phyloP scores from a whole-genome alignment of 2,888 invertebrate genomes.

The Pollenia labialis region DNA sequence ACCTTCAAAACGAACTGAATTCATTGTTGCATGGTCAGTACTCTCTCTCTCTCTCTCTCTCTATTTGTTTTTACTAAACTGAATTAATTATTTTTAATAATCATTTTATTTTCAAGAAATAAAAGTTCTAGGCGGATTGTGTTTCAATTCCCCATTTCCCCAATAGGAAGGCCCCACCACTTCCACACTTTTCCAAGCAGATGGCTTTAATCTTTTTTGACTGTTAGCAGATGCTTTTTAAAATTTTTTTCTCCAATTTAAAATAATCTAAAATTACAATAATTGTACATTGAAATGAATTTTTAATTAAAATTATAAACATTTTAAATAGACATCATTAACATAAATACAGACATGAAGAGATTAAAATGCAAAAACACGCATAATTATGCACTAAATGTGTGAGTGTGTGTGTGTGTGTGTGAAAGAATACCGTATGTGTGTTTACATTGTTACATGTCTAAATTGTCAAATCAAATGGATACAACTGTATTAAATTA shows the following conservation, averaged over 20 bases:
- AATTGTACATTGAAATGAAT: slow-evolving; percentile 31
- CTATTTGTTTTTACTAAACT: too few relatives aligned
- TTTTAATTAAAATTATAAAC: slow-evolving; percentile 48
- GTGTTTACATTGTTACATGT: background rate
- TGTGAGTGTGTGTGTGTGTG: too few relatives aligned
- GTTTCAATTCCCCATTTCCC: too few relatives aligned
- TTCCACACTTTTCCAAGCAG: background rate
- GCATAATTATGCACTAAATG: background rate
- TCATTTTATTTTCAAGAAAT: too few relatives aligned
- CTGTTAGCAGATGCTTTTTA: background rate
- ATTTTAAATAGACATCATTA: slow-evolving; percentile 31
- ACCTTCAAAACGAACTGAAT: too few relatives aligned
- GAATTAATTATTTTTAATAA: too few relatives aligned
- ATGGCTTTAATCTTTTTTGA: background rate
- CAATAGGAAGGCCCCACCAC: too few relatives aligned
- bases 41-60: too few relatives aligned
- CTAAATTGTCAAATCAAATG: background rate
- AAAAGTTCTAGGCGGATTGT: too few relatives aligned
- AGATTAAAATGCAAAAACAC: slow-evolving; percentile 27
- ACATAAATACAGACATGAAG: slow-evolving; percentile 4
- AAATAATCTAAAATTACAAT: slow-evolving; percentile 26
- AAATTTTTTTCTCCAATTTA: background rate
- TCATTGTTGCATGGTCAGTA: too few relatives aligned
- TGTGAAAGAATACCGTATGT: background rate
- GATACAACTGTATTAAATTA: background rate